Base-by-base conservation (phyloP, 2,888 invertebrate genomes). In the Dorcus hopei region DNA sequence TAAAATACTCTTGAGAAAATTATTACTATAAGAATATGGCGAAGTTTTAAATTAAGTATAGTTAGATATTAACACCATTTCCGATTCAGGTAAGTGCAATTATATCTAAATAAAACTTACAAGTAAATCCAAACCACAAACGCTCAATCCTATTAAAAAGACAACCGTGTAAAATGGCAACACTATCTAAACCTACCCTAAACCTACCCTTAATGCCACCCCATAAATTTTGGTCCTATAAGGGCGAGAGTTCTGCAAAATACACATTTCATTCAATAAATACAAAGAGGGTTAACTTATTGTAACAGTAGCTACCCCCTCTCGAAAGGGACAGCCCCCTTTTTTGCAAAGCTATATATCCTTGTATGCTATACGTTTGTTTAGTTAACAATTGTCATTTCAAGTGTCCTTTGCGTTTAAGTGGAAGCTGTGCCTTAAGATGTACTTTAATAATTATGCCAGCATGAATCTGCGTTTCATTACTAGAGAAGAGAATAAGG, bases 151-250 rank as follows among this genome's bases (percentile, higher is more conserved):
- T 68, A 70, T 70, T 70, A 73, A 70, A 64, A 66, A 72, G 76
- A 77, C 77, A 77, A 72, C 74, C 77, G 74, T 77, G 74, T 72
- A 76, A 76, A 76, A 73, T 70, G 71, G 65, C 67, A 74, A 72
- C 74, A 73, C 53, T 49, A 55, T 58, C 49, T 39, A 59, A 54
- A 49, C 49, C 19, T 53, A 52, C 61, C 52, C 62, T 54, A 58
- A 56, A 57, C 69, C 70, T 67, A 69, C 67, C 68, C 68, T 70
- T 64, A 70, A 70, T 68, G 68, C 69, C 57, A 53, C 50, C 67
- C 68, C 64, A 64, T 62, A 54, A 64, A 63, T 64, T 62, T 58
- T 57, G 49, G 61, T 65, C 66, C 64, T 48, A 50, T 47, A 56
- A 49, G 38, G 49, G 54, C 54, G 56, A 57, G 9, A 52, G 64